Evolutionary conservation across 1,140 invertebrate species (phyloP).

Genomic region (Zaprionus africanus): DNA sequence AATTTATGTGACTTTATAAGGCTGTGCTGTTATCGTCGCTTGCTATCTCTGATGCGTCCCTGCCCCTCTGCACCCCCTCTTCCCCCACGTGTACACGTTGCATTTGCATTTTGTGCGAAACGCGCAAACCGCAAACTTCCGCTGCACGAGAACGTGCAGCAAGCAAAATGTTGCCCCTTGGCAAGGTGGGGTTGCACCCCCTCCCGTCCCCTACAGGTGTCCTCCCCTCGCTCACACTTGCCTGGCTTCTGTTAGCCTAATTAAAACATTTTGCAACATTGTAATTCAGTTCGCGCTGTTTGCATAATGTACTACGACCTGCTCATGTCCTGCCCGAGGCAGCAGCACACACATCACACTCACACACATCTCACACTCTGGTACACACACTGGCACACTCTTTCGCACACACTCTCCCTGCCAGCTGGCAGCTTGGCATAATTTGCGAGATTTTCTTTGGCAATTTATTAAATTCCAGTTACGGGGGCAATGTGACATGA

Average conservation of each 20-base stretch:
- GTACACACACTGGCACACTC: neutral
- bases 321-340: neutral
- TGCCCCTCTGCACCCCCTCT: neutral
- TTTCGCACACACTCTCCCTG: neutral
- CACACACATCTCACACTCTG: neutral
- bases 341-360: neutral
- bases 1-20: conserved; percentile 10
- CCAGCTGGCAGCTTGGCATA: conserved; percentile 46
- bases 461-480: conserved; percentile 49
- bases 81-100: conserved; percentile 16
- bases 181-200: neutral
- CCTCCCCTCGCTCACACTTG: neutral
- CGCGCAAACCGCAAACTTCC: conserved; percentile 49
- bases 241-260: conserved; percentile 58
- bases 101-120: conserved; percentile 31
- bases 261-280: conserved; percentile 68
- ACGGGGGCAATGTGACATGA: conserved; percentile 52
- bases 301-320: conserved; percentile 28
- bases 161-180: conserved; percentile 27
- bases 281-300: conserved; percentile 40
- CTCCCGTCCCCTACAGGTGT: neutral
- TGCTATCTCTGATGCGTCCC: neutral
- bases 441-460: conserved; percentile 44
- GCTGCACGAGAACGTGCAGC: conserved; percentile 39
- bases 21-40: conserved; percentile 7